These are phyloP conservation scores for Cryptocephalus moraei DNA, from an alignment of 2,888 invertebrate genomes.

Conservation along the genomic window DNA sequence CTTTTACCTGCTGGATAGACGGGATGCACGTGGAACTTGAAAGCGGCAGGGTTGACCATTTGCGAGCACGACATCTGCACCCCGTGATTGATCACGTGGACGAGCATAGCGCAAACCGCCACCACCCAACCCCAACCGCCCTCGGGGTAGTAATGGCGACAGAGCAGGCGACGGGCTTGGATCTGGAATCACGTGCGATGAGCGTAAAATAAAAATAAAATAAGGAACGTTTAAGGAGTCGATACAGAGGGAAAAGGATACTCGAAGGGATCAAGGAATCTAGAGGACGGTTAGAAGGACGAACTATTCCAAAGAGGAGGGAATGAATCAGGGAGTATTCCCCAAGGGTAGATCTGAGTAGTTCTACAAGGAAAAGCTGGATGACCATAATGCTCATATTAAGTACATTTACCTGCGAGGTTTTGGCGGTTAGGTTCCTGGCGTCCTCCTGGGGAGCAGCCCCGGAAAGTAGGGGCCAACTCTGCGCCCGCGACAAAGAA, in stretches of 20 bases:
- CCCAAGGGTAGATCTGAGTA: too few species aligned
- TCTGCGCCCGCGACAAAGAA: constrained; percentile 42
- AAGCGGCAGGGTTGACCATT: constrained; percentile 52
- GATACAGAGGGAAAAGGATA: too few species aligned
- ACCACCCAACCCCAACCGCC: constrained; percentile 84
- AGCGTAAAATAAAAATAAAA: constrained; percentile 1
- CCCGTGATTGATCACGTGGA: constrained; percentile 65
- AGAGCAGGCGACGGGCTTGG: constrained; percentile 53
- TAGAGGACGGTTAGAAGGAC: too few species aligned
- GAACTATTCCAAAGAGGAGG: too few species aligned
- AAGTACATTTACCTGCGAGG: constrained; percentile 26
- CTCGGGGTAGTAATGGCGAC: constrained; percentile 74
- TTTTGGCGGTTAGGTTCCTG: constrained; percentile 25
- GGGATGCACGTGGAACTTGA: constrained; percentile 51
- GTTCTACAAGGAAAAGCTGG: too few species aligned
- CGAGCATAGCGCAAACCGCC: constrained; percentile 59
- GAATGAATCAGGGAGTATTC: too few species aligned
- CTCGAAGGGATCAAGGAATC: too few species aligned
- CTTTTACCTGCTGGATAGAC: constrained; percentile 53
- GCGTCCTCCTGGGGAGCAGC: constrained; percentile 45
- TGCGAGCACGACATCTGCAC: constrained; percentile 55
- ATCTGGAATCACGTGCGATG: constrained; percentile 32
- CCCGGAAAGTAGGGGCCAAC: constrained; percentile 41
- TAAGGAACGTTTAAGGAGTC: too few species aligned
- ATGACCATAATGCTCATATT: too few species aligned